These are phyloP conservation scores for Laticauda colubrina DNA, from an alignment of 2,113 vertebrate genomes.

Conservation along the genomic window DNA sequence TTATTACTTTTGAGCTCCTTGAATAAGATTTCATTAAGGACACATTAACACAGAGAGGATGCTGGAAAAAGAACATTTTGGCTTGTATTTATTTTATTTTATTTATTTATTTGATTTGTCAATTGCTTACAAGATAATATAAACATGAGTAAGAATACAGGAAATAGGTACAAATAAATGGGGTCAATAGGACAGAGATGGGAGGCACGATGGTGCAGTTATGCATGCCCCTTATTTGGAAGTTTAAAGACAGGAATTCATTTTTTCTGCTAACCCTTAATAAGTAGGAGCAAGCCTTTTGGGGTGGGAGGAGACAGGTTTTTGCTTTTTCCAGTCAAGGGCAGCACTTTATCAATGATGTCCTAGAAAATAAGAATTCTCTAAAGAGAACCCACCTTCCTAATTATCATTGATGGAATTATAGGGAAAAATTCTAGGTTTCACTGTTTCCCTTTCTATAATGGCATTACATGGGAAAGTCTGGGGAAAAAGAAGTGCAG, in stretches of 20 bases:
- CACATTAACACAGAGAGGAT: neutral
- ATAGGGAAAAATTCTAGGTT: neutral
- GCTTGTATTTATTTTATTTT: neutral
- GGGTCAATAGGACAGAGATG: too few species aligned
- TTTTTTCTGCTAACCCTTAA: neutral
- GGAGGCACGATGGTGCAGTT: too few species aligned
- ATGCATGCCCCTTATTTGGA: neutral
- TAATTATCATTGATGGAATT: neutral
- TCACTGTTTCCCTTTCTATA: neutral
- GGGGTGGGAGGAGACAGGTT: neutral
- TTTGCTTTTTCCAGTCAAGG: neutral
- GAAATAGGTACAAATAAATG: too few species aligned
- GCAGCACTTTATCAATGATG: neutral
- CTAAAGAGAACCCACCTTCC: neutral
- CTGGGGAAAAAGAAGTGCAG: neutral
- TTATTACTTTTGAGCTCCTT: neutral
- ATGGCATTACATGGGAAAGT: neutral
- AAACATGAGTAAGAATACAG: too few species aligned
- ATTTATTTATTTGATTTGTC: too few species aligned
- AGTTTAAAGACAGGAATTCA: neutral
- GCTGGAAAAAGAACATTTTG: neutral
- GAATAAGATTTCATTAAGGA: neutral
- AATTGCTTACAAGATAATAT: too few species aligned
- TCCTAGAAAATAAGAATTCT: neutral
- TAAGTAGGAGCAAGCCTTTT: neutral